Percentiles rank a stretch among this genome's conserved stretches.
Evolutionary conservation across 2,113 vertebrate species (phyloP).

Genomic region (Sciurus niger): DNA sequence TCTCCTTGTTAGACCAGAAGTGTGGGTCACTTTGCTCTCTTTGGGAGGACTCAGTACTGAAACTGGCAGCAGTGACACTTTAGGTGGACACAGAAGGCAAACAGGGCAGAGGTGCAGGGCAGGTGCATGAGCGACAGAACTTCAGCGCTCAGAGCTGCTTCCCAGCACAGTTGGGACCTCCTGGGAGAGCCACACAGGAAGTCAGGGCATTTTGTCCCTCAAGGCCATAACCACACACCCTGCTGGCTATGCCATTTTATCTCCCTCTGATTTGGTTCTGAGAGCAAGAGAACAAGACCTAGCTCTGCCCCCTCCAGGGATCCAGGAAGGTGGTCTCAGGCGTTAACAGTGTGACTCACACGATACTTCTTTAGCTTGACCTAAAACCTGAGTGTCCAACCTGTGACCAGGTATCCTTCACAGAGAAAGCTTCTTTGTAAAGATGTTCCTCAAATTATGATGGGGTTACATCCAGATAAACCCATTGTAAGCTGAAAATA

Average conservation of each 20-base stretch:
- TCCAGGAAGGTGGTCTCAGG: not conserved
- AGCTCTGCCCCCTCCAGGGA: not conserved
- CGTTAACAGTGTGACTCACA: not conserved
- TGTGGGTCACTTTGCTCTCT: not conserved
- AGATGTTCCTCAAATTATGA: slow-evolving; percentile 4
- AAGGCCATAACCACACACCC: not conserved
- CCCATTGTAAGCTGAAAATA: slow-evolving; percentile 45
- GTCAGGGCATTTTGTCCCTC: not conserved
- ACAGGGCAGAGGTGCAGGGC: not conserved
- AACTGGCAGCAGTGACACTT: not conserved
- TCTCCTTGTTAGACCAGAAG: not conserved
- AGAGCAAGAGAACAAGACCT: not conserved
- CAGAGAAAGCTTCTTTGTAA: not conserved
- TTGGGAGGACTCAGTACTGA: not conserved
- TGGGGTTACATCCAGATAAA: not conserved
- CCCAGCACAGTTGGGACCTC: not conserved
- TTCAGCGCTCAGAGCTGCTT: not conserved
- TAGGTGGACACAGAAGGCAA: too few relatives aligned
- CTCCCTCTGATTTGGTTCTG: not conserved
- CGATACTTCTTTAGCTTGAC: not conserved
- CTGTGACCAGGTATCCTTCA: not conserved
- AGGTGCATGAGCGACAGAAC: not conserved
- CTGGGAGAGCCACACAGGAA: not conserved
- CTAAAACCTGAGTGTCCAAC: too few relatives aligned
- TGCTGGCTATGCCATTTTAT: not conserved